Evolutionary conservation across 2,797 vertebrate genomes (phyloP), one percentile per base, ranked within the genome.

Genomic region (Silurus aristotelis): DNA sequence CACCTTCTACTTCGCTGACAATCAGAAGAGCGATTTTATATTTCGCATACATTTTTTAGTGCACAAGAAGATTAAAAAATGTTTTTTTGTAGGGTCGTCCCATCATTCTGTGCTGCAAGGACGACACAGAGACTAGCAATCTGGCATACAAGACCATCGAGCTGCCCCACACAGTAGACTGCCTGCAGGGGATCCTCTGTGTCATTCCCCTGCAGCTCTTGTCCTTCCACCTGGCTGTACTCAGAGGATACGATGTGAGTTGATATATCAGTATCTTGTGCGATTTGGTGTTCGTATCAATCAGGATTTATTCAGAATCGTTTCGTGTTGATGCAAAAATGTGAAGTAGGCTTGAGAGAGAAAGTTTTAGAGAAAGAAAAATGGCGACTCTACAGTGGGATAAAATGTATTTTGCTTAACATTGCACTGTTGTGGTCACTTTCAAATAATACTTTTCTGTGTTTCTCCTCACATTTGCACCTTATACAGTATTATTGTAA

Each of bases 151-250:
- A 95, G 92, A 96, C 96, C 15, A 96, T 99, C 5, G 96, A 97
- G 88, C 94, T 99, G 87, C 98, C 98, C n/a, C 96, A 96, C 1
- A 97, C 96, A 0, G 98, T 99, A 83, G 97, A 99, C 93, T 99
- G 97, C 88, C 95, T 99, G 87, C 98, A 99, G 94, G 97, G 97
- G 86, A 93, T 99, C 91, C 94, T 99, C 88, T 97, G 95, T 2
- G 97, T 99, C 90, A 96, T 99, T 88, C 97, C 97, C 1, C 94
- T 99, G 71, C 97, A 99, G 92, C 93, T 99, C 76, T 89, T 99
- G 72, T 99, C 98, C 5, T 99, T 99, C 92, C 98, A 99, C 94
- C 94, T 99, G 93, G 98, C 98, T 20, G 97, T 98, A 72, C 95
- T 98, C 90, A 93, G 98, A 91, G 97, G 97, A 94, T 98, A 94